Base-by-base conservation (phyloP, 2,113 vertebrate genomes). In the Oxygymnocypris stewartii region DNA sequence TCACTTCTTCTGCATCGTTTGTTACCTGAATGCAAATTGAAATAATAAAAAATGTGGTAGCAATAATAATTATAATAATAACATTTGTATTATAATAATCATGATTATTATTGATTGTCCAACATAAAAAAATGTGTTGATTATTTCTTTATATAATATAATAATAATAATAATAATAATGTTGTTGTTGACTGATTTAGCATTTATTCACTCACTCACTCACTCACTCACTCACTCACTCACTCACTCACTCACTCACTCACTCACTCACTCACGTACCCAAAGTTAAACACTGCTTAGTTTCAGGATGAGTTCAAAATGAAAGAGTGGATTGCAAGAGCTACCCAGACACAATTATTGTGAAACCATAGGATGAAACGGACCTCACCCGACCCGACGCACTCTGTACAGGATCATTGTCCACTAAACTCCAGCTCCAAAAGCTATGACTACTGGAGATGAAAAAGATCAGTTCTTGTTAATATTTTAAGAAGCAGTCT, bases 321-420 rank as follows among this genome's bases (percentile, higher is more conserved):
- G 9, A 2, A 9, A 59, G 6, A 83, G 51, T 79, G 54, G 37
- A n/a, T 86, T 84, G 28, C 81, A 37, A 73, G 7, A 82, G 42
- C 57, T 67, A 73, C 67, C 23, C 61, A 63, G 44, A 67, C 75
- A 79, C 79, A 79, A n/a, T 35, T 57, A 54, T 79, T 86, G 63
- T 63, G 74, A n/a, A 88, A 79, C 42, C 57, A 8, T 4, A 47
- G 13, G 35, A 73, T 79, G 25, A 20, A 84, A 84, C 18, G 31
- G 35, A n/a, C 67, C 69, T 63, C 78, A 40, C 78, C 78, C 78
- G 6, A 40, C 54, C 78, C 78, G 12, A 65, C 1, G 8, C 37
- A 16, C 59, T 65, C 23, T 47, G 54, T 61, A 28, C 59, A 28
- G 59, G 23, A 81, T 47, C n/a, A 28, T 11, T 44, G n/a, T 80